Base-by-base conservation (phyloP, 2,888 invertebrate genomes). In the Cephalotes varians region DNA sequence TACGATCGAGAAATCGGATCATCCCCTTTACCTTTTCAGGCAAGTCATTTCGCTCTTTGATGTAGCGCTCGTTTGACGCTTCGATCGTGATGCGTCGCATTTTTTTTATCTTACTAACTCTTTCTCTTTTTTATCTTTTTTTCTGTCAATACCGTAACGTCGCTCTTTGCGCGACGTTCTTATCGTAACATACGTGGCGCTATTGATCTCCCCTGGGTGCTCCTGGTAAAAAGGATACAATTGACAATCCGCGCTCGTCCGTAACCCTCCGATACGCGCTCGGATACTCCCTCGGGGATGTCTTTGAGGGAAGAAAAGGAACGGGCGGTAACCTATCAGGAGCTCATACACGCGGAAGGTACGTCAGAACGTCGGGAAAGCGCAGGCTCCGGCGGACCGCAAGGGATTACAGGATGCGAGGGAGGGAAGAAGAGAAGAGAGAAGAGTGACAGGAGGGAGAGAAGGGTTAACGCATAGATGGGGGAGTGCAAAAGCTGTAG, bases 261-360 rank as follows among this genome's bases (percentile, higher is more conserved):
- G 69, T 74, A 73, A 82, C 80, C 76, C 62, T 37, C n/a, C 56
- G 34, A n/a, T 69, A 49, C 47, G 49, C 34, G 65, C 69, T 80
- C 60, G 62, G 31, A n/a, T n/a, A 58, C 44, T 81, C 69, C 82
- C 80, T 56, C 21, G 76, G 40, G 84, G 82, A 31, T 58, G 67
- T 82, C 83, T 82, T 82, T 67, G 76, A 82, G 81, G 83, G 89
- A 92, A 90, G 92, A 91, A 92, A 92, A 92, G 92, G 91, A 93
- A 92, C 88, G 87, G 91, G 93, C 93, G 93, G 92, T 89, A 92
- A 92, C 85, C 86, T 88, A 92, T 85, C 92, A 93, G 93, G 93
- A 92, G 86, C 85, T 69, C 89, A 93, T 87, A 87, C 80, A 71
- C 65, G 82, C 60, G 76, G 88, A 90, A 91, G 92, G 90, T 91